Evolutionary conservation across 2,888 invertebrate species (phyloP), one percentile per base, ranked within the genome.

Genomic region (Octonoba sinensis): DNA sequence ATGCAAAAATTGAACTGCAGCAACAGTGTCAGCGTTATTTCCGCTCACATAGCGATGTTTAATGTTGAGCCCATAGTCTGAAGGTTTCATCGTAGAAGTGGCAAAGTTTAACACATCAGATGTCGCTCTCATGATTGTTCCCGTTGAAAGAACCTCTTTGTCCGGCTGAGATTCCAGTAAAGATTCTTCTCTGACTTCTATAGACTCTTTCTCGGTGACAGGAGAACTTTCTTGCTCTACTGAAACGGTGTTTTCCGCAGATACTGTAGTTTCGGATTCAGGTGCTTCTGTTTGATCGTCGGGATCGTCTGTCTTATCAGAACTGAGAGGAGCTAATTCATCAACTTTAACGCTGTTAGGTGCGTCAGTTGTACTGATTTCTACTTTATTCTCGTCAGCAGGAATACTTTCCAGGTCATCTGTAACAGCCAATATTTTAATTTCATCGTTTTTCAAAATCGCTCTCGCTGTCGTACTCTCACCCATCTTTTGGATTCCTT

Each of bases 21-120:
- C 74, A 0, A 83, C 74, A 3, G 56, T 62, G 57, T 83, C 75
- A 3, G 49, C 66, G 27, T 79, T 83, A 22, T 78, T 60, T 8
- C 83, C 83, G 59, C 83, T 83, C 11, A 83, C 62, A 47, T 83
- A 83, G 6, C 77, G 47, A 20, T 76, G 67, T 36, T 73, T 66
- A 20, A 36, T n/a, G 18, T 44, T 62, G 4, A 20, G 46, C 3
- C 36, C n/a, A 44, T 62, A 62, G 20, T 62, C 62, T 4, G 44
- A 44, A 36, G 36, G 67, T 36, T 67, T 67, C 36, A n/a, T 22
- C 1, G 8, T 20, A 6, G 15, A 12, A 13, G 13, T 8, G 0
- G 62, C 1, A 15, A 44, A n/a, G 1, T 36, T 60, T 13, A n/a
- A n/a, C 6, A 6, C 15, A n/a, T 62, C 62, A 1, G 62, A 18